Conservation (phyloP, 2,113 vertebrate species). For the Sciurus niger region DNA sequence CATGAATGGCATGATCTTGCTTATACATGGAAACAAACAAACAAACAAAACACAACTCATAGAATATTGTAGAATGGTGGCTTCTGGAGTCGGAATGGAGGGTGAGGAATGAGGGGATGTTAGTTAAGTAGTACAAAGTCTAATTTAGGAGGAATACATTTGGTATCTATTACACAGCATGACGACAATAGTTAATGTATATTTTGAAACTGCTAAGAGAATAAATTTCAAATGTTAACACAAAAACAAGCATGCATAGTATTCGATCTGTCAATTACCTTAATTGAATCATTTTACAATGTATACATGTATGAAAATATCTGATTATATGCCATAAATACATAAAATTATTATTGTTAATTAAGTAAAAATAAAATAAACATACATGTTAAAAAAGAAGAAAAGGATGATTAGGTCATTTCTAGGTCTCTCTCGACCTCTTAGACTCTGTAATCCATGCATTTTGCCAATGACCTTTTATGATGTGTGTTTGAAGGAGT, state of each 20-base stretch:
- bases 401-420: background rate
- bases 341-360: background rate
- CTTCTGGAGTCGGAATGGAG: background rate
- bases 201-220: background rate
- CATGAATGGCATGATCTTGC: background rate
- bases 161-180: background rate
- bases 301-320: background rate
- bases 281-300: background rate
- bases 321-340: background rate
- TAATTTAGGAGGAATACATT: background rate
- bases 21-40: background rate
- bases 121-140: background rate
- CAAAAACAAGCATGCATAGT: background rate
- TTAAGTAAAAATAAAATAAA: background rate
- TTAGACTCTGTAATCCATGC: background rate
- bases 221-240: background rate
- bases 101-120: background rate
- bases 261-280: background rate
- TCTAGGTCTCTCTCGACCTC: background rate
- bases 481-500: background rate
- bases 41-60: background rate
- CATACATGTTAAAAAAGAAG: background rate
- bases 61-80: background rate
- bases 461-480: slow-evolving; percentile 27
- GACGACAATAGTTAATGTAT: background rate